phyloP scores from a whole-genome alignment of 2,888 invertebrate species.

The Xestia ashworthii region DNA sequence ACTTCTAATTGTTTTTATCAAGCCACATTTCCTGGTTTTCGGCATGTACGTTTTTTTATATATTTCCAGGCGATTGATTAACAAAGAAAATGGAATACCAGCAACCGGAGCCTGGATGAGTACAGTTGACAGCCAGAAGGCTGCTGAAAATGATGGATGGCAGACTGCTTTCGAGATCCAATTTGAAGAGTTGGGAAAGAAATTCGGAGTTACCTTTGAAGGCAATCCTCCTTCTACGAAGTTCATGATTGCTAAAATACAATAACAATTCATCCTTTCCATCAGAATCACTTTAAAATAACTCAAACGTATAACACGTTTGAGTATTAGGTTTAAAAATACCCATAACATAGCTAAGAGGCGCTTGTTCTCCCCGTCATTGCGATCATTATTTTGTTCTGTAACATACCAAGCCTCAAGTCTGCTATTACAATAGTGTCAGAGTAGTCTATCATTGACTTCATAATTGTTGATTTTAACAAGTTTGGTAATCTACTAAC shows the following conservation, averaged over 20 bases:
- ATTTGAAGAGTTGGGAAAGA: conserved; percentile 66
- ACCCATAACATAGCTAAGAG: too few relatives aligned
- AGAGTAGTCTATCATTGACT: too few relatives aligned
- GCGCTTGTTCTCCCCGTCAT: too few relatives aligned
- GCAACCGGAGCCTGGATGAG: conserved; percentile 64
- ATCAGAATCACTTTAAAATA: neutral
- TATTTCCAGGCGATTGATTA: conserved; percentile 67
- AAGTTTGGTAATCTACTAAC: too few relatives aligned
- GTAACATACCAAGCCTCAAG: too few relatives aligned
- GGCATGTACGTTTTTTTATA: neutral
- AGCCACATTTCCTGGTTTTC: neutral
- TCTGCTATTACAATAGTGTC: too few relatives aligned
- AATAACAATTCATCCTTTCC: neutral
- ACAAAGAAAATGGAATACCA: conserved; percentile 69
- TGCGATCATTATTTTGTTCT: too few relatives aligned
- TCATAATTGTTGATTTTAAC: too few relatives aligned
- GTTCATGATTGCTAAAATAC: conserved; percentile 64
- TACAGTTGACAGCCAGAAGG: conserved; percentile 63
- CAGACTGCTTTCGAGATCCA: conserved; percentile 51
- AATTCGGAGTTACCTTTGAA: conserved; percentile 63
- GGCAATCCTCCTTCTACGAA: conserved; percentile 63
- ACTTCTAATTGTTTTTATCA: neutral
- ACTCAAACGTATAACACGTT: neutral
- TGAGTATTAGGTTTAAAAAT: too few relatives aligned
- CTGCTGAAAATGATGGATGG: conserved; percentile 65